Evolutionary conservation across 2,797 vertebrate genomes (phyloP).

Genomic region (Huso huso): DNA sequence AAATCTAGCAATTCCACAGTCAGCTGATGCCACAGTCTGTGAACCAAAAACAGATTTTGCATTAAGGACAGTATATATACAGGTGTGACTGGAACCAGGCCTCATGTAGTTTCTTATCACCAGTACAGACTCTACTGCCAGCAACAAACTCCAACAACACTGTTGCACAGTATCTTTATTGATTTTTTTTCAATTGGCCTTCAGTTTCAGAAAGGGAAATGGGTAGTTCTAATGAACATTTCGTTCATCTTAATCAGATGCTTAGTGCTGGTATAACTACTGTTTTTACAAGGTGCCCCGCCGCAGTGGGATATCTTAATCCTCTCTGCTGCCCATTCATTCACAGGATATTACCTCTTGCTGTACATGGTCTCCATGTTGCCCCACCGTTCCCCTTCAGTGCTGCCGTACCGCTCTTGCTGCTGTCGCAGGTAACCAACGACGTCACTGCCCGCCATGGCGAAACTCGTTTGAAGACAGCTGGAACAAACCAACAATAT

Average conservation of each 20-base stretch:
- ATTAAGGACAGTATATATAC: background rate
- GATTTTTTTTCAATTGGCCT: no score
- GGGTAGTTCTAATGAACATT: no score
- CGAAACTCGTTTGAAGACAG: background rate
- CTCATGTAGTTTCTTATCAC: no score
- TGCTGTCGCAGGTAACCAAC: conserved; percentile 13
- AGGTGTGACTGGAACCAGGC: background rate
- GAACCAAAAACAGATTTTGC: background rate
- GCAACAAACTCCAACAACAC: no score
- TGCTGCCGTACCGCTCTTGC: conserved; percentile 4
- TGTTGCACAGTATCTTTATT: no score
- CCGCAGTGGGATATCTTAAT: no score
- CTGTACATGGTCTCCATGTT: conserved; percentile 16
- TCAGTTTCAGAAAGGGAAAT: no score
- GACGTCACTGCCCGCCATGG: conserved; percentile 8
- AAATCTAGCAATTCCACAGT: conserved; percentile 20
- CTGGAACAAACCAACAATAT: background rate
- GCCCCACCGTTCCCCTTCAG: conserved; percentile 4
- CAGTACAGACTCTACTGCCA: no score
- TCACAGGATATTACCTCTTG: conserved; percentile 5
- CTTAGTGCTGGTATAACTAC: no score
- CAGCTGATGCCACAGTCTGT: conserved; percentile 22
- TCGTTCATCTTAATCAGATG: no score
- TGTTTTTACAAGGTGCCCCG: no score
- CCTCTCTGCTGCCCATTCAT: background rate